Base-by-base conservation (phyloP, 2,113 vertebrate genomes). In the Mormyrus iriodes region DNA sequence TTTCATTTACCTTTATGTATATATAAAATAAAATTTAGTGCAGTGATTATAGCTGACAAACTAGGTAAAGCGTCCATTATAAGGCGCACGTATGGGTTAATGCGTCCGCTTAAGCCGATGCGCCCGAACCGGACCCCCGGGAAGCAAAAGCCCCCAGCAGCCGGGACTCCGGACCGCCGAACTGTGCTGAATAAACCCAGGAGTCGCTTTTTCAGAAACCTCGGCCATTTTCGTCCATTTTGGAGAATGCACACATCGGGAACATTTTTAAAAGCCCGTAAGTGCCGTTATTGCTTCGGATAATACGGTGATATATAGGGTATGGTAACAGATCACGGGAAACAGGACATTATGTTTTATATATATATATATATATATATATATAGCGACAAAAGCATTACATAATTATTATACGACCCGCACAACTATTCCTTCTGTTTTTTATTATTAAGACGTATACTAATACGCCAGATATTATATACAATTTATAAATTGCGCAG, bases 171-270 rank as follows among this genome's bases (percentile, higher is more conserved):
- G 46, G 46, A n/a, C n/a, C n/a, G n/a, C n/a, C n/a, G n/a, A n/a
- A n/a, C n/a, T n/a, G n/a, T n/a, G n/a, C n/a, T n/a, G n/a, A 79
- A 76, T 76, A 76, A 76, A 76, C 27, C 69, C 69, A 73, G 31
- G 27, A 76, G 69, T 31, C 13, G 73, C 73, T 42, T 79, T 76
- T 79, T 79, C 31, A 79, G 17, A 42, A 79, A 79, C 73, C 73
- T 79, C 73, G 35, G 73, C 73, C 61, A 69, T 79, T 79, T 35
- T 79, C 35, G 73, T 42, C 73, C 73, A 42, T 79, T 79, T 79
- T 79, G 31, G 31, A 79, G 35, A 42, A 79, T 35, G 35, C 73
- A 79, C 35, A 42, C 73, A 79, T 79, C 73, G 19, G 39, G 31
- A 13, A 39, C 35, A 79, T 69, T 69, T 69, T 27, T 31, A 31